phyloP scores from a whole-genome alignment of 2,797 vertebrate species.

The Rhinichthys osculus region DNA sequence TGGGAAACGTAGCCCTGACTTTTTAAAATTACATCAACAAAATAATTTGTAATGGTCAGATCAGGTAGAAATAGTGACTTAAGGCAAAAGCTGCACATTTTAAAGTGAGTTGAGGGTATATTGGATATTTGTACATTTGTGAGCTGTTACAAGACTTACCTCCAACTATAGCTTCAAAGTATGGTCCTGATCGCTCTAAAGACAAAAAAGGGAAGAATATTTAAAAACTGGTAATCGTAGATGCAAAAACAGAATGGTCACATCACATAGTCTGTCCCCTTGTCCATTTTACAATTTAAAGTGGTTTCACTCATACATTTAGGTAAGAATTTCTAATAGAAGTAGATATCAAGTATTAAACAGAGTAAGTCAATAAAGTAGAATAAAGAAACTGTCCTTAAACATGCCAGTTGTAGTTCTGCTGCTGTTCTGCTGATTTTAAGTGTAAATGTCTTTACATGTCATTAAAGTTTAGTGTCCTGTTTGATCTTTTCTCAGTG shows the following conservation, averaged over 20 bases:
- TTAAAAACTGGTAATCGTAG: neutral
- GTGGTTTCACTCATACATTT: neutral
- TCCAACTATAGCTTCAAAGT: conserved; percentile 65
- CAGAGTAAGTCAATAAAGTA: neutral
- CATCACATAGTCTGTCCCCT: neutral
- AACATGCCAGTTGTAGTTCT: neutral
- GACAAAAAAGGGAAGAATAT: conserved; percentile 21
- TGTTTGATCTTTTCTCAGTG: neutral
- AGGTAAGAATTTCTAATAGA: neutral
- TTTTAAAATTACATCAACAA: neutral
- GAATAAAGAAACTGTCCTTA: neutral
- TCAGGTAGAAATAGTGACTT: neutral
- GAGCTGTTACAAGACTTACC: conserved; percentile 61
- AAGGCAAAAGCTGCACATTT: neutral
- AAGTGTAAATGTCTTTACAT: neutral
- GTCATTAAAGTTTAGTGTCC: neutral
- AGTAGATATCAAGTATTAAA: neutral
- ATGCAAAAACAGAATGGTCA: neutral
- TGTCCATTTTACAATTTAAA: neutral
- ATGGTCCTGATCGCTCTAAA: conserved; percentile 45
- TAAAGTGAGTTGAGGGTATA: neutral
- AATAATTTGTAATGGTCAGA: neutral
- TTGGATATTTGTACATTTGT: conserved; percentile 11
- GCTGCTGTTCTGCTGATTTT: neutral
- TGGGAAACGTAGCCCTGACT: neutral